Percentiles rank a stretch among this genome's conserved stretches.
phyloP scores from a whole-genome alignment of 2,113 vertebrate genomes.

The Tetraodon nigroviridis region DNA sequence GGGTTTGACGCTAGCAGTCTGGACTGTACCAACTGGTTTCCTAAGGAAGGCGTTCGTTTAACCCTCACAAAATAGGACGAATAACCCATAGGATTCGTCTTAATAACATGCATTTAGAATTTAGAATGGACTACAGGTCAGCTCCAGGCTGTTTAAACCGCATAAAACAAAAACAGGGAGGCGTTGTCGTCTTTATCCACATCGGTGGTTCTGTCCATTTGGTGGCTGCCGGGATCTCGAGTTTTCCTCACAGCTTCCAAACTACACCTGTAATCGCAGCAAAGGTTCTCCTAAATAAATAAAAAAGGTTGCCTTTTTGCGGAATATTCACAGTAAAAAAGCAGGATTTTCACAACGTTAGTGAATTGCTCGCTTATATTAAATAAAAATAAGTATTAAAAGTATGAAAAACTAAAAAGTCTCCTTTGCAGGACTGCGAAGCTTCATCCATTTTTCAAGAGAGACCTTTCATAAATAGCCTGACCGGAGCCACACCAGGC shows the following conservation, averaged over 20 bases:
- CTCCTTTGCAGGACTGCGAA: neutral
- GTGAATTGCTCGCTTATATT: neutral
- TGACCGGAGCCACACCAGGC: conserved; percentile 10
- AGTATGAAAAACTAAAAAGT: neutral
- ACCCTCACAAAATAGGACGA: neutral
- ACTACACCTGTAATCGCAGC: conserved; percentile 8
- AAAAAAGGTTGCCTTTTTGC: no score
- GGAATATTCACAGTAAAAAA: neutral
- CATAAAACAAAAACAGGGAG: no score
- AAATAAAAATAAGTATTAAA: neutral
- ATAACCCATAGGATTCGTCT: neutral
- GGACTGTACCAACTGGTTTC: conserved; percentile 50
- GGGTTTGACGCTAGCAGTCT: conserved; percentile 36
- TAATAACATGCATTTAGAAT: no score
- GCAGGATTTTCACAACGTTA: neutral
- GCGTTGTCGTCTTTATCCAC: neutral
- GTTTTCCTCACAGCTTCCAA: neutral
- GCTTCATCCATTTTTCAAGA: conserved; percentile 23
- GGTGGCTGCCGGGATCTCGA: conserved; percentile 46
- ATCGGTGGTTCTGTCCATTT: conserved; percentile 53
- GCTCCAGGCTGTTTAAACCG: rapidly evolving
- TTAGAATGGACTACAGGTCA: no score
- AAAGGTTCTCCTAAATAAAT: neutral
- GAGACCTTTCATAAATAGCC: conserved; percentile 30
- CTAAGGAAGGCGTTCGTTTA: neutral